Conservation (phyloP, 2,797 vertebrate species). For the Acropternis orthonyx region DNA sequence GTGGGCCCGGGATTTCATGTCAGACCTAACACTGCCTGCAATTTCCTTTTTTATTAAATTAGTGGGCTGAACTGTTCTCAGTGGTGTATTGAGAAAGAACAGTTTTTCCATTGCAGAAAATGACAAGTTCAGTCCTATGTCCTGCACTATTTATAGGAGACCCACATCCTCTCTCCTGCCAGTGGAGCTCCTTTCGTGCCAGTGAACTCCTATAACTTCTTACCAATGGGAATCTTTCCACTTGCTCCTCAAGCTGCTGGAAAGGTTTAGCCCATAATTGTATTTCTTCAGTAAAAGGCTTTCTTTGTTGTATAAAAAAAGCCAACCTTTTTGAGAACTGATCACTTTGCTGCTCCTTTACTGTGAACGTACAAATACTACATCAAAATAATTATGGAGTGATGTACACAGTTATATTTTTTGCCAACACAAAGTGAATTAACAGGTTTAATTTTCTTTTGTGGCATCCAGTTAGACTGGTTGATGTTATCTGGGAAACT, state of each 20-base stretch:
- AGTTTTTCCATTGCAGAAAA: slow-evolving; percentile 64
- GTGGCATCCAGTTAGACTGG: neutral
- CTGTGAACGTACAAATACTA: neutral
- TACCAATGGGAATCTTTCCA: neutral
- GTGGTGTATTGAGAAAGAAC: slow-evolving; percentile 21
- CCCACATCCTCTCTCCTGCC: slow-evolving; percentile 13
- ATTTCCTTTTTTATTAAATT: slow-evolving; percentile 25
- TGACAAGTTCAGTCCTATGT: neutral
- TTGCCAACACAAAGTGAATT: neutral
- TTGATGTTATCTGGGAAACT: slow-evolving; percentile 9
- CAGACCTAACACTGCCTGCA: neutral
- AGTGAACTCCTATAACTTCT: slow-evolving; percentile 20
- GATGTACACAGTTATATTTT: neutral
- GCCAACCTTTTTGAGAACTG: neutral
- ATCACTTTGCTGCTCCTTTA: neutral
- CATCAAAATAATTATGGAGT: neutral
- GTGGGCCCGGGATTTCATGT: neutral
- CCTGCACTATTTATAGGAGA: slow-evolving; percentile 54
- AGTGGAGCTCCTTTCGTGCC: neutral
- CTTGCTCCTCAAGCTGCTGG: neutral
- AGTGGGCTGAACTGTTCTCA: slow-evolving; percentile 16
- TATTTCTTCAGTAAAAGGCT: neutral
- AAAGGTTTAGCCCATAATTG: neutral
- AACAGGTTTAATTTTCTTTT: slow-evolving; percentile 2
- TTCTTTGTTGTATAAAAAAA: neutral